Percentiles rank a stretch among this genome's conserved stretches.
These are phyloP conservation scores for Drosophila ohnishii DNA, from an alignment of 1,140 invertebrate species.

Conservation along the genomic window DNA sequence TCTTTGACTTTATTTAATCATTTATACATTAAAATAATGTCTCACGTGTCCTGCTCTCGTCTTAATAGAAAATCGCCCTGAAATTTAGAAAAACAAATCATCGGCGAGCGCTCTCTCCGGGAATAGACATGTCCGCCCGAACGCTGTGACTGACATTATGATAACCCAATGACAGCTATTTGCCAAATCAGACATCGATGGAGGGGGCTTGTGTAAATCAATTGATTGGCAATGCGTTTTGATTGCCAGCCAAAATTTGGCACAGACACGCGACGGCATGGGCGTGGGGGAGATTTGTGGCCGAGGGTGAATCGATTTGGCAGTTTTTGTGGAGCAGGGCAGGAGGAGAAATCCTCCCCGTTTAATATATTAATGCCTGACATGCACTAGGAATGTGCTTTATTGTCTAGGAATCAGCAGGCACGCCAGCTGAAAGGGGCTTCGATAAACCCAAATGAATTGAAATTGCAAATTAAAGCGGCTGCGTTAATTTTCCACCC, in stretches of 20 bases:
- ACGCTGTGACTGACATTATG: slow-evolving; percentile 60
- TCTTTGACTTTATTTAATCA: not conserved
- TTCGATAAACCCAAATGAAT: slow-evolving; percentile 41
- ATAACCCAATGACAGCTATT: slow-evolving; percentile 71
- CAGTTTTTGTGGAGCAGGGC: slow-evolving; percentile 3
- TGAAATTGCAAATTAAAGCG: slow-evolving; percentile 61
- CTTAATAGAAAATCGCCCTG: not conserved
- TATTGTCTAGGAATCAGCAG: slow-evolving; percentile 58
- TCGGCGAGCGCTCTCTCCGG: not conserved
- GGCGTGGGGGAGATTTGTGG: slow-evolving; percentile 13
- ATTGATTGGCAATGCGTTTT: slow-evolving; percentile 79
- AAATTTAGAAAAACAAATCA: not conserved
- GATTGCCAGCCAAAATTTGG: slow-evolving; percentile 70
- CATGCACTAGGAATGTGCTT: slow-evolving; percentile 63
- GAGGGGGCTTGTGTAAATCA: slow-evolving; percentile 63
- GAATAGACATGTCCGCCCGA: slow-evolving; percentile 45
- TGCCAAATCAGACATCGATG: slow-evolving; percentile 64
- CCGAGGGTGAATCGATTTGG: slow-evolving; percentile 45
- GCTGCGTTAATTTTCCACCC: slow-evolving; percentile 48
- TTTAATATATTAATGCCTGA: slow-evolving; percentile 67
- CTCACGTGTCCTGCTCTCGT: not conserved
- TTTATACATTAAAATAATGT: not conserved
- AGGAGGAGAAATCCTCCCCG: slow-evolving; percentile 11
- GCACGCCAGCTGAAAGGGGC: slow-evolving; percentile 11
- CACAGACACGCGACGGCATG: slow-evolving; percentile 53